Evolutionary conservation across 2,888 invertebrate species (phyloP).

Genomic region (Macropis europaea): DNA sequence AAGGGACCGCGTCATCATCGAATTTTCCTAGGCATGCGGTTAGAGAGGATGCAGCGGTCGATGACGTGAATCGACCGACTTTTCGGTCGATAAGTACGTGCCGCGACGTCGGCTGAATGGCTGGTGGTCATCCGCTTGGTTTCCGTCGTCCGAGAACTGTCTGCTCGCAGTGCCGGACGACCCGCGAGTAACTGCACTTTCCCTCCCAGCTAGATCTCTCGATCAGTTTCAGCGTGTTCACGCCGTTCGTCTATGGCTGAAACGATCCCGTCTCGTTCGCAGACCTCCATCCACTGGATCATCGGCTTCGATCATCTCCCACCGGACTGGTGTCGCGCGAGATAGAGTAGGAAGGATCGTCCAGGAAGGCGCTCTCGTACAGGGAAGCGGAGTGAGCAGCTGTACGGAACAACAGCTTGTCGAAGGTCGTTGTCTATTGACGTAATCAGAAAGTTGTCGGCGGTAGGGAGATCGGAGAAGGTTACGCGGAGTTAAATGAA

Average conservation of each 20-base stretch:
- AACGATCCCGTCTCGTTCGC: neutral
- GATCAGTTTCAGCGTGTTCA: neutral
- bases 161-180: slow-evolving; percentile 9
- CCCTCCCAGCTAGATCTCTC: neutral
- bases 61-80: slow-evolving; percentile 57
- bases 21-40: slow-evolving; percentile 28
- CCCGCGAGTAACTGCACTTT: slow-evolving; percentile 3
- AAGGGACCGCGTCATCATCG: slow-evolving; percentile 21
- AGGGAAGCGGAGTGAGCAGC: neutral
- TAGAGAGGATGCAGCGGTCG: slow-evolving; percentile 42
- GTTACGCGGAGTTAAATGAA: no score
- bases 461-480: neutral
- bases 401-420: neutral
- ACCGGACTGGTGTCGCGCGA: neutral
- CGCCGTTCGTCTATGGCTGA: slow-evolving; percentile 30
- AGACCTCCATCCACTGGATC: neutral
- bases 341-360: neutral
- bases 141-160: slow-evolving; percentile 9
- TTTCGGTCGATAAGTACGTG: slow-evolving; percentile 48
- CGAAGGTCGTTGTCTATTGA: slow-evolving; percentile 24
- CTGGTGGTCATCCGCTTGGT: slow-evolving; percentile 31
- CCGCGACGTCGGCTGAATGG: slow-evolving; percentile 44
- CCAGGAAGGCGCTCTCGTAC: neutral
- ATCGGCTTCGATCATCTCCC: slow-evolving; percentile 2
- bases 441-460: slow-evolving; percentile 11